Evolutionary conservation across 1,140 invertebrate genomes (phyloP), one percentile per base, ranked within the genome.

Genomic region (Drosophila littoralis): DNA sequence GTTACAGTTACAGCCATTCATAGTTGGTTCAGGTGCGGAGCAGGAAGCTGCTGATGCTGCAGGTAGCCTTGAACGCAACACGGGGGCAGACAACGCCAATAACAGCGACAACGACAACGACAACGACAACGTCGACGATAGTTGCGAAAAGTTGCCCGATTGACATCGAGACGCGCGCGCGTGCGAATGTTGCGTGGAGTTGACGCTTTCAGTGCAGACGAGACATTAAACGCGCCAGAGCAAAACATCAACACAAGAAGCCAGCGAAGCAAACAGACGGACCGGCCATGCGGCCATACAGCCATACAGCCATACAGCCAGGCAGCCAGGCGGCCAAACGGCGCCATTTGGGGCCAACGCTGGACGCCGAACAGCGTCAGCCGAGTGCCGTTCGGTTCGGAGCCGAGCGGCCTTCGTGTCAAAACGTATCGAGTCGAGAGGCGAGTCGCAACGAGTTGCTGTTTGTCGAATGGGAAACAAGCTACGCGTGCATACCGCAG

Each of bases 191-290:
- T 80, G 71, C 57, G 71, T 69, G 84, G 79, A 88, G 84, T 88
- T 89, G 69, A 88, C 84, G 84, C 84, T 77, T 77, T 77, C 76
- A 88, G 77, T 63, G 84, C 79, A 88, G 84, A 58, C 84, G 79
- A 88, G 72, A 89, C 80, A 88, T 88, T 88, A 72, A 88, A 88
- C 79, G 72, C 79, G 81, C 84, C 84, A 82, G 73, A 83, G 70
- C 76, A 81, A 88, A 88, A 79, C 61, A 86, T 67, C 83, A 89
- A 74, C 79, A 88, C 68, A 89, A 89, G 83, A 88, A 88, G 68
- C 82, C 78, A 77, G 33, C 51, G 50, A 36, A 52, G 54, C 42
- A 57, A 22, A 38, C 48, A 50, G 72, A 43, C 69, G 36, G 40
- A 48, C 63, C 42, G 42, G 40, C 35, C 64, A 64, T n/a, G 12